Percentiles rank a stretch among this genome's conserved stretches.
These are phyloP conservation scores for Okapia johnstoni DNA, from an alignment of 2,113 vertebrate genomes.

Conservation along the genomic window DNA sequence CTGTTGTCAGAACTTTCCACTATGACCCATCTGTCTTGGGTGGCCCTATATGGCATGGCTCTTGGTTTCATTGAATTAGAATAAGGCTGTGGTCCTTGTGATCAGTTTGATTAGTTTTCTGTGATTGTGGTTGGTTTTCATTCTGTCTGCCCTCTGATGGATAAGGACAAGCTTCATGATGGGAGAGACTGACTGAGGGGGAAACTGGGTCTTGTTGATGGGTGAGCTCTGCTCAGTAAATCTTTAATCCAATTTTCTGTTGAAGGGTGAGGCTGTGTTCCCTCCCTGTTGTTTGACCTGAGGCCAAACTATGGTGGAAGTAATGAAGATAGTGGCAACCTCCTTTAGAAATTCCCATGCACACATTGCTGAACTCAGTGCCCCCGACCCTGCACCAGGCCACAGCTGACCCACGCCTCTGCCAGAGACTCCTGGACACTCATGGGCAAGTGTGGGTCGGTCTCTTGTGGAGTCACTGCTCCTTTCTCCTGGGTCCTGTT, in stretches of 20 bases:
- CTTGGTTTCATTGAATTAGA: background rate
- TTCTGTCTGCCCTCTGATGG: background rate
- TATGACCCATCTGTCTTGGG: background rate
- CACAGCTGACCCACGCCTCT: rapidly evolving
- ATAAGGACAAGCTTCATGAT: background rate
- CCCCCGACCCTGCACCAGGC: background rate
- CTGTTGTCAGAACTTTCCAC: background rate
- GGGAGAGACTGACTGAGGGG: background rate
- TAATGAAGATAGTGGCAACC: background rate
- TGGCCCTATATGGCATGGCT: background rate
- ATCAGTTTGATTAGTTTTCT: background rate
- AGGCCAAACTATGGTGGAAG: background rate
- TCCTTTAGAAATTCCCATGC: background rate
- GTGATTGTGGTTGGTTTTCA: background rate
- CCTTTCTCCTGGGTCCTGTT: background rate
- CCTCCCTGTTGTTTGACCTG: background rate
- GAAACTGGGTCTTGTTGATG: background rate
- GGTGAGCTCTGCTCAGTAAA: background rate
- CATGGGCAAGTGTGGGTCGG: background rate
- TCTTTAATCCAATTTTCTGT: background rate
- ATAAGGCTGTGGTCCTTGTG: background rate
- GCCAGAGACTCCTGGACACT: background rate
- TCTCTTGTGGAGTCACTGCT: background rate
- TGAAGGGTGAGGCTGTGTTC: background rate
- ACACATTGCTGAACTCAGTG: background rate